Base-by-base conservation (phyloP, 1,140 invertebrate genomes). In the Drosophila triauraria region DNA sequence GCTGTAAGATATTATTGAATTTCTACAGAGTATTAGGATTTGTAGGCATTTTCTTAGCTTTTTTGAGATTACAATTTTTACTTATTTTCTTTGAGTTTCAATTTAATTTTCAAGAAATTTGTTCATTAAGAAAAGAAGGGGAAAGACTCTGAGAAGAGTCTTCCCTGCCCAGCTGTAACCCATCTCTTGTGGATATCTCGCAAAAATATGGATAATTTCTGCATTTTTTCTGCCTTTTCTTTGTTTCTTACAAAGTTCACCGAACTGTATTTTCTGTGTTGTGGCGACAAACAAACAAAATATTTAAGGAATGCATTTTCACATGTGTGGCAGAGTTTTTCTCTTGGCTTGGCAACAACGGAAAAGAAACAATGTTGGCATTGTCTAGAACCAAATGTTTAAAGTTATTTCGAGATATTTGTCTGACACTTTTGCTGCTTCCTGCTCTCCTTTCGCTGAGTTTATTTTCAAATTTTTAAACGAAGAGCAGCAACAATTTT, bases 391-490 rank as follows among this genome's bases (percentile, higher is more conserved):
- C 15, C n/a, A 51, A 65, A 70, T 51, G 43, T 56, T 75, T 63
- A 63, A 54, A 63, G 42, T 63, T 58, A 56, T 56, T 56, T 40
- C 32, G 4, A 40, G 48, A 80, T 61, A 70, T 78, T 85, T 85
- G 64, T 67, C 72, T 43, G 46, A 59, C 67, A 63, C 54, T 64
- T 77, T 60, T 25, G 42, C 15, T 12, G 46, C 23, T 67, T 27
- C 27, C 61, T 30, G 50, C 56, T 44, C 46, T 54, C 12, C 44
- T 59, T 46, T 44, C 32, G 40, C 38, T 44, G 23, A 82, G 80
- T 82, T 75, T 82, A 82, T 82, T 80, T 83, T 83, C 50, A 80
- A 84, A 76, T 76, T 80, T 84, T 76, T 43, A 47, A 85, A 74
- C 75, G 46, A 30, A 25, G 35, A 56, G 20, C 64, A 81, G 61